Evolutionary conservation across 2,113 vertebrate species (phyloP), one percentile per base, ranked within the genome.

Genomic region (Elephas maximus): DNA sequence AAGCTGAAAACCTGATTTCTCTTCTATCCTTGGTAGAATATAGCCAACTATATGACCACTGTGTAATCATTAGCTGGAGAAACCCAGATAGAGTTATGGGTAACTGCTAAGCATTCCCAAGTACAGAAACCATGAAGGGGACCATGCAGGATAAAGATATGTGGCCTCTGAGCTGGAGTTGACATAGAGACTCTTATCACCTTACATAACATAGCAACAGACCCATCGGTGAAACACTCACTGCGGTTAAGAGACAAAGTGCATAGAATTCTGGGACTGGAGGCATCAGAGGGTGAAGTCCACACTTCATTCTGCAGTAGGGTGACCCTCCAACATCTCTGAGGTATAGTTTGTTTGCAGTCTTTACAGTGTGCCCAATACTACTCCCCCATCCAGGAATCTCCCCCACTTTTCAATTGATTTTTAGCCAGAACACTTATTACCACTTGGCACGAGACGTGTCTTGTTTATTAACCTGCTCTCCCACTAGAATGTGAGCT

Each of bases 1-100:
- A 60, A 89, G 26, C 44, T 53, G 26, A 85, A 80, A 96, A 83
- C 37, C 12, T 11, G 23, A 74, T 93, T 60, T 94, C 60, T 96
- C 74, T 15, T 79, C 69, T 84, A 6, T 71, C 44, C 53, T 77
- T 79, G 26, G n/a, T 30, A 85, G 33, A 84, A 85, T 90, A 37
- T 44, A 83, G 24, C 20, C 28, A 91, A 62, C 76, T 51, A 0
- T 30, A 57, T 21, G 33, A 53, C 74, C 62, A n/a, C 48, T 23
- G 67, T 8, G 4, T 51, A 89, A 86, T 37, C 62, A 76, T 90
- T 80, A 84, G 23, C 53, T 88, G 33, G 63, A 82, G 65, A 80
- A 78, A 53, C 57, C 33, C 79, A 81, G 26, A 65, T 12, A 28
- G 76, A 28, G 8, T 57, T 57, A n/a, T n/a, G 67, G 45, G 18